phyloP scores from a whole-genome alignment of 2,797 vertebrate genomes.

The Menidia menidia region DNA sequence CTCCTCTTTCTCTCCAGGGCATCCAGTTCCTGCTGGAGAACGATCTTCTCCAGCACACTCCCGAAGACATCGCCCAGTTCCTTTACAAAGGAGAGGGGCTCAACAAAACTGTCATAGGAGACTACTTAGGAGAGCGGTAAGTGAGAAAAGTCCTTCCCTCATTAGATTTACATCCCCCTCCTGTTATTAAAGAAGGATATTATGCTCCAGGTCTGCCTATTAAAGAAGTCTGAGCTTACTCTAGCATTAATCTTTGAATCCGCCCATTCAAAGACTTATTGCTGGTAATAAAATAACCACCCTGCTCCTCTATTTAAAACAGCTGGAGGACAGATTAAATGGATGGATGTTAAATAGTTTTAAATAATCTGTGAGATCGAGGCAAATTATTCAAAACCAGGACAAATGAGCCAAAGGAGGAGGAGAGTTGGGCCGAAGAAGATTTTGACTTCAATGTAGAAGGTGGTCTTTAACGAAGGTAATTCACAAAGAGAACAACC shows the following conservation, averaged over 20 bases:
- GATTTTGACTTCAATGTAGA: background rate
- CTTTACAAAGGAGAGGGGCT: constrained; percentile 97
- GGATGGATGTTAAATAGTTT: constrained; percentile 4
- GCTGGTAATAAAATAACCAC: constrained; percentile 38
- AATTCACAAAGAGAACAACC: too few relatives aligned
- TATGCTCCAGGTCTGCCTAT: constrained; percentile 59
- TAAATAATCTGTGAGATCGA: background rate
- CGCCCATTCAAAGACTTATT: constrained; percentile 21
- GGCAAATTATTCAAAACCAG: background rate
- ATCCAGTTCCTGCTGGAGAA: constrained; percentile 97
- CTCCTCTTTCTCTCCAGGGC: constrained; percentile 80
- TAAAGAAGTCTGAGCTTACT: constrained; percentile 40
- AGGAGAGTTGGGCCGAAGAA: too few relatives aligned
- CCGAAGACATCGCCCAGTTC: constrained; percentile 96
- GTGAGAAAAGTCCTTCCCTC: constrained; percentile 42
- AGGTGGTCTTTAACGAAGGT: too few relatives aligned
- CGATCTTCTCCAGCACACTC: constrained; percentile 93
- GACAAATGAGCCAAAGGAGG: too few relatives aligned
- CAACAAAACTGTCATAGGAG: constrained; percentile 97
- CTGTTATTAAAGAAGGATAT: constrained; percentile 60
- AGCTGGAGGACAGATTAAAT: constrained; percentile 7
- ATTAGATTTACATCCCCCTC: constrained; percentile 52
- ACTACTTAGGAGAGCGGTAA: constrained; percentile 97
- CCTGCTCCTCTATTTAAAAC: constrained; percentile 27
- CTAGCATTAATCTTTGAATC: constrained; percentile 48